These are phyloP conservation scores for Hedya salicella DNA, from an alignment of 2,888 invertebrate species.

Conservation along the genomic window DNA sequence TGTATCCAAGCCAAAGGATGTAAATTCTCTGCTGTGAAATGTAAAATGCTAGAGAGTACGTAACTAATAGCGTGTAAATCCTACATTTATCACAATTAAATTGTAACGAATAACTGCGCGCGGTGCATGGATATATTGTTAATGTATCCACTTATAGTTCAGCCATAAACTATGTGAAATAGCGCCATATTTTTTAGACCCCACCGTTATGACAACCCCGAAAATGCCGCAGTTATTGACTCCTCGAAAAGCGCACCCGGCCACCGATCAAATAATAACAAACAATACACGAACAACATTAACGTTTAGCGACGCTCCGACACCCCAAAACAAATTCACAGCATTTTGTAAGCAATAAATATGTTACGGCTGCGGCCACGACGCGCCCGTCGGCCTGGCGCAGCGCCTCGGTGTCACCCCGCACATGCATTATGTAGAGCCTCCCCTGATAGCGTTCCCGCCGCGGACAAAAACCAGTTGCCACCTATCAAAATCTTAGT, in stretches of 20 bases:
- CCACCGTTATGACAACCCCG: conserved; percentile 26
- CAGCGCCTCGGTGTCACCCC: conserved; percentile 51
- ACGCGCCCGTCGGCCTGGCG: conserved; percentile 48
- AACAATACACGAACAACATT: conserved; percentile 63
- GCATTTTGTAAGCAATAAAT: conserved; percentile 63
- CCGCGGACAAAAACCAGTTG: conserved; percentile 57
- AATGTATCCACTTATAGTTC: conserved; percentile 47
- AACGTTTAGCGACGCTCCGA: conserved; percentile 62
- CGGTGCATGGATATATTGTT: background rate
- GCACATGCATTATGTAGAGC: conserved; percentile 51
- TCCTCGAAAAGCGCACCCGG: conserved; percentile 55
- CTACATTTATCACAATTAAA: background rate
- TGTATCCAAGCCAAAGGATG: background rate
- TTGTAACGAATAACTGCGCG: background rate
- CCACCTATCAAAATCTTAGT: conserved; percentile 73
- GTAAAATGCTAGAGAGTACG: background rate
- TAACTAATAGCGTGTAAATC: background rate
- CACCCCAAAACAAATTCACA: conserved; percentile 70
- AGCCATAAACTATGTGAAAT: conserved; percentile 35
- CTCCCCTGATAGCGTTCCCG: conserved; percentile 49
- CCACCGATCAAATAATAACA: conserved; percentile 56
- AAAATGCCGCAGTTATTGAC: conserved; percentile 51
- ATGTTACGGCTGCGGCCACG: conserved; percentile 54
- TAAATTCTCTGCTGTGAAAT: background rate
- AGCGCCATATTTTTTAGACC: conserved; percentile 38